Evolutionary conservation across 2,113 vertebrate genomes (phyloP).

Genomic region (Coptodon bakossiorum): DNA sequence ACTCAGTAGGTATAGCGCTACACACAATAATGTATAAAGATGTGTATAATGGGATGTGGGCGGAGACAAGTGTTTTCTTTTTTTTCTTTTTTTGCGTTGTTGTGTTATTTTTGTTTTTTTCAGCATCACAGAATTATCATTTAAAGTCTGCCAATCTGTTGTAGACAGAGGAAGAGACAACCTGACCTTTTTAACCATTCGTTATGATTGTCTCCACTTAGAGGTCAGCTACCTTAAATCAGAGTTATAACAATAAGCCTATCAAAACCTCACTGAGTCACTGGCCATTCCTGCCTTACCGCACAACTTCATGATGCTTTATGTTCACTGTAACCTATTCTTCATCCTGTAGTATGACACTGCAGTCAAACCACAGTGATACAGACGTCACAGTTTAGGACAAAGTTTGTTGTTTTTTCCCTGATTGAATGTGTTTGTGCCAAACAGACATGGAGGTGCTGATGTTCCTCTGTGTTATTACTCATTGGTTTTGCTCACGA

Average conservation of each 20-base stretch:
- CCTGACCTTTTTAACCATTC: not conserved
- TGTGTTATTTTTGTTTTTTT: not conserved
- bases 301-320: slow-evolving; percentile 43
- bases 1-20: not conserved
- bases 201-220: slow-evolving; percentile 16
- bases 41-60: not conserved
- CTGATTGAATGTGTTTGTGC: not conserved
- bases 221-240: slow-evolving; percentile 44
- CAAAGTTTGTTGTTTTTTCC: not conserved
- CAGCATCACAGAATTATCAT: not conserved
- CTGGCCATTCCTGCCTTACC: slow-evolving; percentile 52
- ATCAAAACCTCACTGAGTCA: slow-evolving; percentile 42
- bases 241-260: slow-evolving; percentile 36
- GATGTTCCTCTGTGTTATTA: not conserved
- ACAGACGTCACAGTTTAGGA: not conserved
- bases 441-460: not conserved
- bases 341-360: not conserved
- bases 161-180: not conserved
- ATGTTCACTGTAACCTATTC: slow-evolving; percentile 14
- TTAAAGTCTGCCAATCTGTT: not conserved
- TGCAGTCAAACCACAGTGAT: not conserved
- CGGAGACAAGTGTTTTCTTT: not conserved
- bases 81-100: not conserved
- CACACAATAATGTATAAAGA: not conserved
- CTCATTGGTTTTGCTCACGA: not conserved